These are phyloP conservation scores for Paradoxurus hermaphroditus DNA, from an alignment of 2,113 vertebrate genomes.

Conservation along the genomic window DNA sequence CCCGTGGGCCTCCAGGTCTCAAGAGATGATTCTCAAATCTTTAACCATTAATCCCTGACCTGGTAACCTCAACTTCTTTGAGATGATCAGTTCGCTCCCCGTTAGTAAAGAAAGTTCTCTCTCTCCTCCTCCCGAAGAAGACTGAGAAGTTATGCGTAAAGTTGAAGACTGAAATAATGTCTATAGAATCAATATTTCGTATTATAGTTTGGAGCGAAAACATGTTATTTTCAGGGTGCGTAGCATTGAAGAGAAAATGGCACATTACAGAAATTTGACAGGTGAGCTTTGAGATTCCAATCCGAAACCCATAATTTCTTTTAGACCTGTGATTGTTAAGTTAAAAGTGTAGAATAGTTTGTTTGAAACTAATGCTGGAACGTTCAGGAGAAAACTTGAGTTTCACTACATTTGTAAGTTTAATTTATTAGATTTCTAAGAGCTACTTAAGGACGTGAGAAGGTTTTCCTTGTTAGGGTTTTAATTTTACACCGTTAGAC, in stretches of 20 bases:
- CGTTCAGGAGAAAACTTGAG: constrained; percentile 9
- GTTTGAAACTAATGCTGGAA: not conserved
- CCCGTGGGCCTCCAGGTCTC: not conserved
- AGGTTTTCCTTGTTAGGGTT: constrained; percentile 7
- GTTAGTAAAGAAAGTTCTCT: not conserved
- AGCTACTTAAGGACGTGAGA: constrained; percentile 2
- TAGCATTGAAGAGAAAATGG: not conserved
- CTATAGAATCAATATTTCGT: not conserved
- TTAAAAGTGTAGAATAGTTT: not conserved
- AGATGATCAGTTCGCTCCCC: not conserved
- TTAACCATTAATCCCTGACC: not conserved
- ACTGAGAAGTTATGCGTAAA: not conserved
- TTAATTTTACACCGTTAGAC: constrained; percentile 43
- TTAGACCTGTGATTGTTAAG: constrained; percentile 42
- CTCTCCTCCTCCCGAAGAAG: not conserved
- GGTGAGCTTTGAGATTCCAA: constrained; percentile 20
- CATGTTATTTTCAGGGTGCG: not conserved
- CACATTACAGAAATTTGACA: not conserved
- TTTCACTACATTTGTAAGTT: constrained; percentile 39
- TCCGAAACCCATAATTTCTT: constrained; percentile 8
- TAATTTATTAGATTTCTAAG: constrained; percentile 29
- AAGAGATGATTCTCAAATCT: not conserved
- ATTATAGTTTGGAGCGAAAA: not conserved
- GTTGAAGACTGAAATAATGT: not conserved
- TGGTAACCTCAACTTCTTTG: not conserved